Percentiles rank a stretch among this genome's conserved stretches.
phyloP scores from a whole-genome alignment of 1,140 invertebrate genomes.

The Lucilia sericata region DNA sequence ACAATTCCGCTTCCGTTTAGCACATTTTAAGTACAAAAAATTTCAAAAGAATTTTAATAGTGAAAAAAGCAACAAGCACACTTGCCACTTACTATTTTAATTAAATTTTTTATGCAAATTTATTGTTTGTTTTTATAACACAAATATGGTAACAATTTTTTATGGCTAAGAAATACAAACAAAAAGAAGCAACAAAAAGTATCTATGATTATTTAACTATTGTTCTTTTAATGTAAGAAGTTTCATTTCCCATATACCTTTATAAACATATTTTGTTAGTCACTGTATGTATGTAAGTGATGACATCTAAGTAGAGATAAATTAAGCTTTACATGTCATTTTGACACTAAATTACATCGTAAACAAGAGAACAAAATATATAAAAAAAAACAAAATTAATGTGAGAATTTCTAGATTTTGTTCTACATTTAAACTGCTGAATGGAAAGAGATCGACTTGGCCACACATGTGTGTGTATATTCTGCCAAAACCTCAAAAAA shows the following conservation, averaged over 20 bases:
- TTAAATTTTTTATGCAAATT: neutral
- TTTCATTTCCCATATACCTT: neutral
- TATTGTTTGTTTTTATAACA: neutral
- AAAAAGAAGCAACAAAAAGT: neutral
- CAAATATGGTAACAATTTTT: neutral
- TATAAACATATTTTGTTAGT: neutral
- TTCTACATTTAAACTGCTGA: neutral
- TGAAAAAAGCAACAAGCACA: too few species aligned
- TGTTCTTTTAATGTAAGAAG: neutral
- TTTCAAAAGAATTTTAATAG: too few species aligned
- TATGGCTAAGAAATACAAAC: too few species aligned
- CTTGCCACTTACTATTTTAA: neutral
- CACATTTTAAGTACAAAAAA: neutral
- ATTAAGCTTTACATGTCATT: conserved; percentile 1
- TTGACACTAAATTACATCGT: neutral
- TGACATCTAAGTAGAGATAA: neutral
- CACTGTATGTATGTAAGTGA: neutral
- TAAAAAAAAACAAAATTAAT: neutral
- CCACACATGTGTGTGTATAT: neutral
- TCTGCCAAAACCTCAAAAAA: neutral
- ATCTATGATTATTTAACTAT: neutral
- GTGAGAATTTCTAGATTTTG: neutral
- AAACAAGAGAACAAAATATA: neutral
- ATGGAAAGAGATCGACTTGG: neutral
- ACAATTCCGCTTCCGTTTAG: neutral